Percentiles rank a stretch among this genome's conserved stretches.
phyloP scores from a whole-genome alignment of 2,113 vertebrate genomes.

The Malurus elegans region DNA sequence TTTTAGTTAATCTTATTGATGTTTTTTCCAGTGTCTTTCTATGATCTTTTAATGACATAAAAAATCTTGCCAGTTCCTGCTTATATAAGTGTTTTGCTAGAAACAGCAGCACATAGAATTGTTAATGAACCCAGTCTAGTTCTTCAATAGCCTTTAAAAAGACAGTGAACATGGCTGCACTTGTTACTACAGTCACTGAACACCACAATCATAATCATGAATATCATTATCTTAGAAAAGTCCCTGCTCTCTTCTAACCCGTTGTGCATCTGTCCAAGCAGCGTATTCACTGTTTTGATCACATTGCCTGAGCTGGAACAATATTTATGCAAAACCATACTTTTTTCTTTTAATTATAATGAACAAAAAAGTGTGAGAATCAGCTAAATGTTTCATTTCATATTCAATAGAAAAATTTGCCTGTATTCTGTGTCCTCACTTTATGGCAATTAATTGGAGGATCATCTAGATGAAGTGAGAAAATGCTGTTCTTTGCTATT shows the following conservation, averaged over 20 bases:
- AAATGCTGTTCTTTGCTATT: background rate
- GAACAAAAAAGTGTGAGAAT: background rate
- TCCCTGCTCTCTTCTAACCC: background rate
- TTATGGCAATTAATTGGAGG: background rate
- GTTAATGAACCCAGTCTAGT: background rate
- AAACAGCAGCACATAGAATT: background rate
- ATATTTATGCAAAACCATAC: background rate
- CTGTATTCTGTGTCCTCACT: rapidly evolving
- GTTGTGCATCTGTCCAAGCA: background rate
- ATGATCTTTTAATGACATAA: background rate
- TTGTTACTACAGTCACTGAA: background rate
- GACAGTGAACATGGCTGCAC: background rate
- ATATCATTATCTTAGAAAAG: background rate
- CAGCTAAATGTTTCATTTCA: background rate
- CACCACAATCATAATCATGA: background rate
- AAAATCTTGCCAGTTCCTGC: background rate
- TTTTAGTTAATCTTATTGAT: background rate
- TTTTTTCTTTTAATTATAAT: background rate
- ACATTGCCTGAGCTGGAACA: background rate
- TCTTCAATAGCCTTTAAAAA: background rate
- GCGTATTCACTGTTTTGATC: background rate
- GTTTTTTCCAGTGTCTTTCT: background rate
- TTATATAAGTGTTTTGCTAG: background rate
- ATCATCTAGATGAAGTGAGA: background rate
- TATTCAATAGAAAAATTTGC: background rate